phyloP scores from a whole-genome alignment of 2,113 vertebrate genomes.

The Eleginops maclovinus region DNA sequence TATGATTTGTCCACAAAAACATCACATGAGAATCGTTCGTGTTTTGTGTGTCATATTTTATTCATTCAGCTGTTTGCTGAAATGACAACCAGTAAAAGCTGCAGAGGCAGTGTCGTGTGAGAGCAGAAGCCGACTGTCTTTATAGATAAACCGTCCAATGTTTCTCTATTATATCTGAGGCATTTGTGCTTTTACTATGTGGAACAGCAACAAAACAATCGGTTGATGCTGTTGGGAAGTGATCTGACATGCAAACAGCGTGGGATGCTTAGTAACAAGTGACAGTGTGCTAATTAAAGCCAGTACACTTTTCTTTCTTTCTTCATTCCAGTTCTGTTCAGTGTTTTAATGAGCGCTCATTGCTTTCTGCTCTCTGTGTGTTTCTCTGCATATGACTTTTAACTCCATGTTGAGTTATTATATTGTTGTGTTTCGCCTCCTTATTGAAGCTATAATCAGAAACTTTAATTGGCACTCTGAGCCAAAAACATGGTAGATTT shows the following conservation, averaged over 20 bases:
- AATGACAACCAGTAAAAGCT: not conserved
- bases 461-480: constrained; percentile 51
- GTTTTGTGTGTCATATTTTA: constrained; percentile 1
- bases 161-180: constrained; percentile 14
- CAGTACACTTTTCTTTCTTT: constrained; percentile 36
- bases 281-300: constrained; percentile 75
- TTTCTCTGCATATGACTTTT: constrained; percentile 55
- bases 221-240: constrained; percentile 29
- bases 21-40: constrained; percentile 7
- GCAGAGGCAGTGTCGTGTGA: not conserved
- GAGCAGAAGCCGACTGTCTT: not conserved
- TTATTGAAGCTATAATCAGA: constrained; percentile 55
- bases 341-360: constrained; percentile 67
- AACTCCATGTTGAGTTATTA: constrained; percentile 55
- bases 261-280: constrained; percentile 57
- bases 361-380: constrained; percentile 27
- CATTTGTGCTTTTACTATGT: constrained; percentile 37
- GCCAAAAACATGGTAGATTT: not conserved
- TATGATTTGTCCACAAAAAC: not conserved
- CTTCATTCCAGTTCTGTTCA: constrained; percentile 35
- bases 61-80: constrained; percentile 16
- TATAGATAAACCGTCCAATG: not conserved
- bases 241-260: constrained; percentile 44
- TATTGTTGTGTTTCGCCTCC: constrained; percentile 42
- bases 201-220: constrained; percentile 47